Evolutionary conservation across 2,797 vertebrate species (phyloP).

Genomic region (Pseudochromis fuscus): DNA sequence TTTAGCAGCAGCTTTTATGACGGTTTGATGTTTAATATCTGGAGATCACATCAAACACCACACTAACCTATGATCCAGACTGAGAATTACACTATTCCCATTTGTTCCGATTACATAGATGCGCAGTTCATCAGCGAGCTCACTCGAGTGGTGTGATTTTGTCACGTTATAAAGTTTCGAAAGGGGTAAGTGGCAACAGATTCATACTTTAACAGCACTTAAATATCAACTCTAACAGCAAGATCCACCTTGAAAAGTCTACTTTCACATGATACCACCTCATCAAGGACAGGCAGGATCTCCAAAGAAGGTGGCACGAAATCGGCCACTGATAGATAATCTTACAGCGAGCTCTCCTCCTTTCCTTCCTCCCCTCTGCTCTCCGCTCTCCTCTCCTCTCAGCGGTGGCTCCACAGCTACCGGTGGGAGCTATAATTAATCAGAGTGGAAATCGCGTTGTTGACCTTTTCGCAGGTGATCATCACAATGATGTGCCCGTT

Average conservation of each 20-base stretch:
- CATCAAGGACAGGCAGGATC: constrained; percentile 21
- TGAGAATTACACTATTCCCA: no score
- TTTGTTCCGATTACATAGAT: no score
- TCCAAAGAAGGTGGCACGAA: constrained; percentile 15
- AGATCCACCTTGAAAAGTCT: constrained; percentile 3
- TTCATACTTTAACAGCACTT: no score
- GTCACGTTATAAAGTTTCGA: no score
- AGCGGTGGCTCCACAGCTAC: constrained; percentile 63
- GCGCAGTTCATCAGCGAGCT: no score
- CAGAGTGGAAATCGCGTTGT: constrained; percentile 81
- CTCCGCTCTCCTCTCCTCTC: constrained; percentile 45
- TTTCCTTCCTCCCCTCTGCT: constrained; percentile 11
- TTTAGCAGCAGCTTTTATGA: constrained; percentile 11
- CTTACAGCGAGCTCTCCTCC: constrained; percentile 19
- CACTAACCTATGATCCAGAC: not conserved
- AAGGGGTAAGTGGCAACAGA: no score
- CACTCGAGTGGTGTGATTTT: no score
- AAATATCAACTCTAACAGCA: not conserved
- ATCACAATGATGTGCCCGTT: constrained; percentile 78
- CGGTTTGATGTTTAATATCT: no score
- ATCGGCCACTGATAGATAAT: constrained; percentile 13
- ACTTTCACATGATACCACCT: constrained; percentile 4
- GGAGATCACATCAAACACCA: not conserved
- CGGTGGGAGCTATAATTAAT: constrained; percentile 85
- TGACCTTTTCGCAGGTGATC: constrained; percentile 89